These are phyloP conservation scores for Hyposoter didymator DNA, from an alignment of 2,888 invertebrate genomes.

Conservation along the genomic window DNA sequence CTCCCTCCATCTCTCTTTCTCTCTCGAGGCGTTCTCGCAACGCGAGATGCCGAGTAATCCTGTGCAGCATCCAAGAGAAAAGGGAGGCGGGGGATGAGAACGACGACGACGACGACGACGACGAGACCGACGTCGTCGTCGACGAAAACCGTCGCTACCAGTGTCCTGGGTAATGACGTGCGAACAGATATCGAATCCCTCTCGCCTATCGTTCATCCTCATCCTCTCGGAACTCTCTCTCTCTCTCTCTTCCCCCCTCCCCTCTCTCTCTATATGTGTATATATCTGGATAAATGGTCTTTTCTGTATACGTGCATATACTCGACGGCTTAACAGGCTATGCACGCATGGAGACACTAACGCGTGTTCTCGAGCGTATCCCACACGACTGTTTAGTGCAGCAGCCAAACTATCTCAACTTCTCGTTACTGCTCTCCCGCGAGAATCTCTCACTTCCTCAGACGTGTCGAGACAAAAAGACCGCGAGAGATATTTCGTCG, in stretches of 20 bases:
- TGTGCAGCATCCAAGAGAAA: conserved; percentile 60
- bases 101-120: conserved; percentile 62
- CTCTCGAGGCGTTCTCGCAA: conserved; percentile 6
- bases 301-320: conserved; percentile 51
- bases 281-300: conserved; percentile 24
- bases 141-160: conserved; percentile 68
- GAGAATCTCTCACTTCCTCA: conserved; percentile 68
- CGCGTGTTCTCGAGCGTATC: conserved; percentile 71
- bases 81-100: conserved; percentile 65
- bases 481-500: conserved; percentile 15
- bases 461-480: conserved; percentile 68
- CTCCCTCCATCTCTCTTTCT: conserved; percentile 2
- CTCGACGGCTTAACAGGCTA: conserved; percentile 71
- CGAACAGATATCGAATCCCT: conserved; percentile 84
- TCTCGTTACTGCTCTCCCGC: conserved; percentile 54
- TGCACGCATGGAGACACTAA: conserved; percentile 79
- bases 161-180: conserved; percentile 84
- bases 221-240: conserved; percentile 55
- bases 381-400: conserved; percentile 23
- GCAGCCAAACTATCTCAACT: conserved; percentile 18
- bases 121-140: conserved; percentile 61
- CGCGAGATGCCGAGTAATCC: conserved; percentile 74
- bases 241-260: conserved; percentile 64
- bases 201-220: conserved; percentile 68
- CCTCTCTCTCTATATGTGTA: conserved; percentile 43